Evolutionary conservation across 2,797 vertebrate genomes (phyloP).

Genomic region (Potorous gilbertii): DNA sequence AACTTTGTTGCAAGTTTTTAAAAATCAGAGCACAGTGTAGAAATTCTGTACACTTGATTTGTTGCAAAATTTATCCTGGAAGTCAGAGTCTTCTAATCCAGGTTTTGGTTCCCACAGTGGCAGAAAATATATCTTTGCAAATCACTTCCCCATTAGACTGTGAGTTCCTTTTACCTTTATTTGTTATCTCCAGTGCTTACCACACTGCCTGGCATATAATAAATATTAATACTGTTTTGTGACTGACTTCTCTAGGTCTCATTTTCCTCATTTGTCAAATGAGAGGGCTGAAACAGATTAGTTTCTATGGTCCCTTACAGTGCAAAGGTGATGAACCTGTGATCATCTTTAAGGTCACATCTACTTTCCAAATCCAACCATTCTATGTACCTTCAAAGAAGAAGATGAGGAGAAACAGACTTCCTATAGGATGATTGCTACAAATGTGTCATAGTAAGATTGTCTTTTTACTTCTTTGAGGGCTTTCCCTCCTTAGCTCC

Average conservation of each 20-base stretch:
- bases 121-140: background rate
- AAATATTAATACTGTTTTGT: background rate
- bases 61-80: constrained; percentile 11
- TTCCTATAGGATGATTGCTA: constrained; percentile 44
- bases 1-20: constrained; percentile 35
- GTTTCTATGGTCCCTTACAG: background rate
- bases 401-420: background rate
- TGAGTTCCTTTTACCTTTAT: background rate
- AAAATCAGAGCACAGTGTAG: constrained; percentile 25
- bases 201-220: background rate
- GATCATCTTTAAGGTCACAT: background rate
- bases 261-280: background rate
- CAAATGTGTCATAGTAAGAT: constrained; percentile 56
- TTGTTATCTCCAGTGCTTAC: background rate
- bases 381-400: background rate
- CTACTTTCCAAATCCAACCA: background rate
- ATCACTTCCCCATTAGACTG: background rate
- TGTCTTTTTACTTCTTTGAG: constrained; percentile 10
- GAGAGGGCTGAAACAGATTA: background rate
- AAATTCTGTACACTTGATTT: constrained; percentile 30
- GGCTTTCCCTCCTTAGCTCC: background rate
- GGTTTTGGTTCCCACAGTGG: background rate
- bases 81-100: background rate
- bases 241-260: background rate
- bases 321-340: background rate